These are phyloP conservation scores for Leucoraja erinaceus DNA, from an alignment of 2,113 vertebrate species.

Conservation along the genomic window DNA sequence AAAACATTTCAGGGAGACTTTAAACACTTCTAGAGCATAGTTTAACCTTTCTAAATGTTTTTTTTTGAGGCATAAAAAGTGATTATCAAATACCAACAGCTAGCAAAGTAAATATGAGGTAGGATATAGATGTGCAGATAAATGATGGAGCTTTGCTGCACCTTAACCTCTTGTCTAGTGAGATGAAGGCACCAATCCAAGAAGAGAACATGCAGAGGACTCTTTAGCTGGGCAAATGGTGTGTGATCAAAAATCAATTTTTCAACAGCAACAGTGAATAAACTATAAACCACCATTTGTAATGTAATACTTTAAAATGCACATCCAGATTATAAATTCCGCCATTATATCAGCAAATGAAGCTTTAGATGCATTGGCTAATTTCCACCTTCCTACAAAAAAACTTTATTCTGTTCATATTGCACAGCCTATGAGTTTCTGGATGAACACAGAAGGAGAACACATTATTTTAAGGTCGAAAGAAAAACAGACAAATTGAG, in stretches of 20 bases:
- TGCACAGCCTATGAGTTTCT: background rate
- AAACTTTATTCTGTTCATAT: background rate
- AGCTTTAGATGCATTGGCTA: background rate
- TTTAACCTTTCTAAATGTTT: slow-evolving; percentile 7
- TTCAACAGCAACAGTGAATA: background rate
- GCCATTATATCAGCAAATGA: background rate
- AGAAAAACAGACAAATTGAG: background rate
- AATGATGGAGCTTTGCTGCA: background rate
- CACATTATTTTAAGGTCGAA: background rate
- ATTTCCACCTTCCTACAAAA: background rate
- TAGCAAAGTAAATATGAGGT: background rate
- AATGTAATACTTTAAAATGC: background rate
- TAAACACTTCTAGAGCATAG: background rate
- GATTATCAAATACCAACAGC: background rate
- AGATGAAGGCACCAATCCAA: background rate
- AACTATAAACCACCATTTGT: background rate
- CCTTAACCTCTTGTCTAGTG: background rate
- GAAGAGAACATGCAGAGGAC: background rate
- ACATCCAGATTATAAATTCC: background rate
- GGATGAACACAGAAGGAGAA: background rate
- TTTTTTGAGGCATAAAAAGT: background rate
- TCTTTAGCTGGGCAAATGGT: background rate
- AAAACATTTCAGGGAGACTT: background rate
- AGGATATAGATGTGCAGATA: background rate
- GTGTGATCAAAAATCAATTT: background rate